phyloP scores from a whole-genome alignment of 2,888 invertebrate species.

The Ormyrus thymus region DNA sequence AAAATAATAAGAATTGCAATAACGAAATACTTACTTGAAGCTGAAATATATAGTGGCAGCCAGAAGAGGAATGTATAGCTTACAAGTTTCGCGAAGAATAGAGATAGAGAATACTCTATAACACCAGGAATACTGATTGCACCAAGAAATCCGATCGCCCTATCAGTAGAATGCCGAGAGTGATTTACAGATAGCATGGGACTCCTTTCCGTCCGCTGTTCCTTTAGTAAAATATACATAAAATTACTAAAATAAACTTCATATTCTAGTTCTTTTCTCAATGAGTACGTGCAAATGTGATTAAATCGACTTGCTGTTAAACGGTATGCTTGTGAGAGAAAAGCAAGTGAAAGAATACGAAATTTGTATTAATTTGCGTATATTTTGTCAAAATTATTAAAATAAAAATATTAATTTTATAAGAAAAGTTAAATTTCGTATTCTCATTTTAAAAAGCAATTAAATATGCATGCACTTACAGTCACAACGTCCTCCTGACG shows the following conservation, averaged over 20 bases:
- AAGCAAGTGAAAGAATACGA: not conserved
- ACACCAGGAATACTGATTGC: constrained; percentile 94
- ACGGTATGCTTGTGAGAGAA: not conserved
- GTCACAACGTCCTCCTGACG: constrained; percentile 66
- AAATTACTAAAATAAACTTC: not conserved
- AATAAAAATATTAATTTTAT: too few species aligned
- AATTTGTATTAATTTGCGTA: not conserved
- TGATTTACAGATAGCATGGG: constrained; percentile 70
- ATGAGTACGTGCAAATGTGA: not conserved
- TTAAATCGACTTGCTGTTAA: not conserved
- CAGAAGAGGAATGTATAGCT: constrained; percentile 98
- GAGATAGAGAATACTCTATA: constrained; percentile 91
- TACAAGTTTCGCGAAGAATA: constrained; percentile 97
- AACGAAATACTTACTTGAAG: constrained; percentile 82
- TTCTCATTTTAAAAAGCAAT: not conserved
- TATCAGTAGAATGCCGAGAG: constrained; percentile 65
- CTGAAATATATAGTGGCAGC: constrained; percentile 93
- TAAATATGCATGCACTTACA: constrained; percentile 72
- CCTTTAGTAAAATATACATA: constrained; percentile 25
- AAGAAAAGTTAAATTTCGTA: not conserved
- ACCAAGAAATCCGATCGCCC: constrained; percentile 84
- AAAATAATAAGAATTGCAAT: not conserved
- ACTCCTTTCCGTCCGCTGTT: constrained; percentile 67
- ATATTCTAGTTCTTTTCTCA: not conserved
- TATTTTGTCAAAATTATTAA: not conserved